These are phyloP conservation scores for Ophiodon elongatus DNA, from an alignment of 2,113 vertebrate species.

Conservation along the genomic window DNA sequence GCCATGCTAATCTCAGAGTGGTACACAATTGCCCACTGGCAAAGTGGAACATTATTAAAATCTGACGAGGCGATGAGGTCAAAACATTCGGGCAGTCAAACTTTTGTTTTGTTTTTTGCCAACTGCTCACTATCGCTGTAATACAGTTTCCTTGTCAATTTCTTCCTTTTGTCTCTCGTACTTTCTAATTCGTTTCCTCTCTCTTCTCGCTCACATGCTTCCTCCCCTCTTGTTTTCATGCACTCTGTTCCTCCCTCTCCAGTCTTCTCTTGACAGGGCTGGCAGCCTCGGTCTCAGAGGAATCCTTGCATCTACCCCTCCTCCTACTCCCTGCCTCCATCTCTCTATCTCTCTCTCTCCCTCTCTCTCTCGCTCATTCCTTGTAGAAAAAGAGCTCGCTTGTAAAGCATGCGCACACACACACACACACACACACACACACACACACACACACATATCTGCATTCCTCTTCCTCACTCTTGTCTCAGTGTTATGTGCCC, in stretches of 20 bases:
- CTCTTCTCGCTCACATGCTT: constrained; percentile 33
- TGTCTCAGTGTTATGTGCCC: constrained; percentile 54
- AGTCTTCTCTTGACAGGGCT: constrained; percentile 60
- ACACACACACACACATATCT: constrained; percentile 34
- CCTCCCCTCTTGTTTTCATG: constrained; percentile 45
- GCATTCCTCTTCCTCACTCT: constrained; percentile 19
- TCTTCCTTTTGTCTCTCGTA: neutral
- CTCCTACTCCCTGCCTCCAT: constrained; percentile 45
- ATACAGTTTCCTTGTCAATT: constrained; percentile 11
- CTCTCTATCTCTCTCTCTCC: constrained; percentile 24
- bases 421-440: constrained; percentile 17
- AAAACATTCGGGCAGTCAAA: constrained; percentile 34
- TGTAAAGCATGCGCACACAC: constrained; percentile 22
- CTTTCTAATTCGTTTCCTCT: constrained; percentile 21
- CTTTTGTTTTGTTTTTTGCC: neutral
- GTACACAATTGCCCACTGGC: constrained; percentile 30
- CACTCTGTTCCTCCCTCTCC: constrained; percentile 41
- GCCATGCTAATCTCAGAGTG: constrained; percentile 43
- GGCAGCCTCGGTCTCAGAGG: constrained; percentile 58
- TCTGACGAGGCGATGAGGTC: constrained; percentile 38
- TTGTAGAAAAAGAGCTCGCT: constrained; percentile 4
- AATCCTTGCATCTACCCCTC: constrained; percentile 53
- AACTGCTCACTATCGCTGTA: constrained; percentile 6
- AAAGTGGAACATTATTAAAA: constrained; percentile 61
- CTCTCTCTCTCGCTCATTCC: constrained; percentile 22